Percentiles rank a stretch among this genome's conserved stretches.
Conservation (phyloP, 2,888 invertebrate genomes). For the Lepidochitona cinerea region DNA sequence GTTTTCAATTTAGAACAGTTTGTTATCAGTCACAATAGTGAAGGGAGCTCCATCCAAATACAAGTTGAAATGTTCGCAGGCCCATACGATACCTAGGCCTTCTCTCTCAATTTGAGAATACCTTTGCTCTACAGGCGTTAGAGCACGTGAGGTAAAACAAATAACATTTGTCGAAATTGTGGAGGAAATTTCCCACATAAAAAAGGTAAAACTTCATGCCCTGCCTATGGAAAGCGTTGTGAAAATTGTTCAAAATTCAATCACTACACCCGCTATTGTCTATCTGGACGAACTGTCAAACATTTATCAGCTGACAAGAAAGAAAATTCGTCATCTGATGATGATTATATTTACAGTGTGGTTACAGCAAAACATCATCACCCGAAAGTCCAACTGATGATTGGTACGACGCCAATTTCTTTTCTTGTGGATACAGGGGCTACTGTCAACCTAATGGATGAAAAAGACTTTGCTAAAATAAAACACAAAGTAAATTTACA, state of each 20-base stretch:
- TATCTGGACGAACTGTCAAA: background rate
- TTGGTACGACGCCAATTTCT: background rate
- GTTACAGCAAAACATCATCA: background rate
- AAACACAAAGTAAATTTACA: background rate
- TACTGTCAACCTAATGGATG: constrained; percentile 2
- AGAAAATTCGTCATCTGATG: background rate
- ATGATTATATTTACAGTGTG: background rate
- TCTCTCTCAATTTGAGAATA: no score
- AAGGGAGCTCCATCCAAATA: no score
- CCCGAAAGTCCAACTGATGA: background rate
- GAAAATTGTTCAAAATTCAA: background rate
- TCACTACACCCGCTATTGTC: background rate
- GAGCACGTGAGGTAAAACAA: background rate
- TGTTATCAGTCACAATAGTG: no score
- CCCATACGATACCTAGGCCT: no score
- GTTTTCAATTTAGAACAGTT: background rate
- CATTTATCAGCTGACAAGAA: background rate
- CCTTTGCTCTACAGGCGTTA: no score
- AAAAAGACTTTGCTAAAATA: constrained; percentile 1
- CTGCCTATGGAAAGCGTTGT: background rate
- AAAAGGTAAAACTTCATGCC: background rate
- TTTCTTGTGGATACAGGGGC: constrained; percentile 5
- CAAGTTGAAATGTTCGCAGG: no score
- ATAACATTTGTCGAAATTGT: constrained; percentile 9
- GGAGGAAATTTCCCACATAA: background rate